These are phyloP conservation scores for Helogale parvula DNA, from an alignment of 2,113 vertebrate genomes.

Conservation along the genomic window DNA sequence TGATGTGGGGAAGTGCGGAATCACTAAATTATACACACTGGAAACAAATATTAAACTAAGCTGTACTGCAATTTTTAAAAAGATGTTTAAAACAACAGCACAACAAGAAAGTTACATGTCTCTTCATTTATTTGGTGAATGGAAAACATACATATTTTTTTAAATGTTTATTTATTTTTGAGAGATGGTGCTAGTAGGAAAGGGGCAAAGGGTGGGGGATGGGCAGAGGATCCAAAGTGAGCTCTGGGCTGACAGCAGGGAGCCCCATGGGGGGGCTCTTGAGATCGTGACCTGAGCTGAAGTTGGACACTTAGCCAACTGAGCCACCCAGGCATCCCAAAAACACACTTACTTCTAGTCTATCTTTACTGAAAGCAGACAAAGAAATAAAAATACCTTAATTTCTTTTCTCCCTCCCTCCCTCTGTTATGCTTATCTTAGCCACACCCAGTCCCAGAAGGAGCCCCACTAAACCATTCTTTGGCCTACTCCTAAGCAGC, in stretches of 20 bases:
- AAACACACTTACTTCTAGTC: not conserved
- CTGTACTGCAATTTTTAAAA: not conserved
- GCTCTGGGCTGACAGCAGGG: too few relatives aligned
- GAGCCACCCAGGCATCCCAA: too few relatives aligned
- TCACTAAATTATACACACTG: not conserved
- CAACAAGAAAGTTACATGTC: not conserved
- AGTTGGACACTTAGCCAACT: too few relatives aligned
- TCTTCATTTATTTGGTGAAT: constrained; percentile 7
- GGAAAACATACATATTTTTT: not conserved
- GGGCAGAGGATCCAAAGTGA: too few relatives aligned
- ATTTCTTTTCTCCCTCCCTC: not conserved
- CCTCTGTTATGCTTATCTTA: not conserved
- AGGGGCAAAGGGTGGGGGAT: too few relatives aligned
- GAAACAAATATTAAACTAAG: not conserved
- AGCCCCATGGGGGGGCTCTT: too few relatives aligned
- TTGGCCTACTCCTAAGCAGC: not conserved
- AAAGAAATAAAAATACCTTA: constrained; percentile 36
- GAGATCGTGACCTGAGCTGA: too few relatives aligned
- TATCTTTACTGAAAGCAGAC: constrained; percentile 28
- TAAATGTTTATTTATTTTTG: not conserved
- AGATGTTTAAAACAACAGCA: not conserved
- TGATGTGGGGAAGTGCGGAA: not conserved
- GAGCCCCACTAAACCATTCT: not conserved
- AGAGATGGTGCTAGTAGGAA: too few relatives aligned
- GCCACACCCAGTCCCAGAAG: not conserved